These are phyloP conservation scores for Drosophila kanapiae DNA, from an alignment of 1,140 invertebrate genomes.

Conservation along the genomic window DNA sequence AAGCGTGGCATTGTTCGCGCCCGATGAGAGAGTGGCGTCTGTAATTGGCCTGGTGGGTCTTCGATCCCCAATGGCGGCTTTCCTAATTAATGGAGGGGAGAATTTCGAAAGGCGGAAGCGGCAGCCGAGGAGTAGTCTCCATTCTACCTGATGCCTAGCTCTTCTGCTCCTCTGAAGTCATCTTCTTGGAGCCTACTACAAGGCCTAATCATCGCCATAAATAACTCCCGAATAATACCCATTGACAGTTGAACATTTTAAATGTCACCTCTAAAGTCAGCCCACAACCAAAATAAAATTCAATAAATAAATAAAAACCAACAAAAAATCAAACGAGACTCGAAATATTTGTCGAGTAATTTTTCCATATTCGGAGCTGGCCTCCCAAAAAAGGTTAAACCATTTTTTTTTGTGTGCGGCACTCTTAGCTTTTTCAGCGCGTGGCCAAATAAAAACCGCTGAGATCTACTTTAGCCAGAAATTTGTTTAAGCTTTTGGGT, in stretches of 20 bases:
- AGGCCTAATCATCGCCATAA: constrained; percentile 36
- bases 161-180: constrained; percentile 3
- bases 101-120: constrained; percentile 59
- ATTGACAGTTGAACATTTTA: constrained; percentile 71
- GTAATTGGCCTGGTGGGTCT: constrained; percentile 44
- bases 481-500: constrained; percentile 71
- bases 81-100: constrained; percentile 46
- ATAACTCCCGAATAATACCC: constrained; percentile 56
- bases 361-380: constrained; percentile 59
- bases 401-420: constrained; percentile 41
- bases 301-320: constrained; percentile 24
- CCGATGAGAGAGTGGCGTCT: constrained; percentile 52
- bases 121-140: not conserved
- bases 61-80: constrained; percentile 48
- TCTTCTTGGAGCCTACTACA: constrained; percentile 6
- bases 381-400: constrained; percentile 63
- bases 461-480: constrained; percentile 43
- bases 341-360: constrained; percentile 62
- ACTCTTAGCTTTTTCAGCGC: constrained; percentile 52
- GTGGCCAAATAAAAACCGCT: constrained; percentile 57
- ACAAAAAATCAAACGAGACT: constrained; percentile 36
- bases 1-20: constrained; percentile 62
- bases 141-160: constrained; percentile 27
- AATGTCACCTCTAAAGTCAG: constrained; percentile 65
- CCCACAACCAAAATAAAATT: constrained; percentile 46